Conservation (phyloP, 2,797 vertebrate species). For the Cuculus canorus region DNA sequence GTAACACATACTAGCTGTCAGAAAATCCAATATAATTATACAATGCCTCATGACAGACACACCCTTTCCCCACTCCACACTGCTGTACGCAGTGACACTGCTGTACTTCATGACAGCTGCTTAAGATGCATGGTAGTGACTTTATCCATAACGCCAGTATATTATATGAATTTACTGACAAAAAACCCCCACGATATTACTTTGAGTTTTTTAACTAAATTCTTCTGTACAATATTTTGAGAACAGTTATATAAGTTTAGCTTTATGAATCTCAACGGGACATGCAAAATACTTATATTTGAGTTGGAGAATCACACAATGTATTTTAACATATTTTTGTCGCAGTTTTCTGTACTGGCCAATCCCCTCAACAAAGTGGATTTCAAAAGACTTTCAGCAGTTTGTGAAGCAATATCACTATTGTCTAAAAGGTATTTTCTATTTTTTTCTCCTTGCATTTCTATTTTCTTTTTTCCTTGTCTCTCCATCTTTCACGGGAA, state of each 20-base stretch:
- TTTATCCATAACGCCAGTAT: background rate
- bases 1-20: background rate
- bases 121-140: background rate
- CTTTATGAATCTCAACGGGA: background rate
- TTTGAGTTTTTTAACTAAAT: background rate
- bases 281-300: background rate
- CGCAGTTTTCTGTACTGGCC: background rate
- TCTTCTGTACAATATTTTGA: background rate
- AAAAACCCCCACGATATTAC: background rate
- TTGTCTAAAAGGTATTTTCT: background rate
- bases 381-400: background rate
- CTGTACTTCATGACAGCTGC: background rate
- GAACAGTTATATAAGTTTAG: background rate
- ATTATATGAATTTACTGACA: background rate
- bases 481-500: background rate
- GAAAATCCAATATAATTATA: background rate
- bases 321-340: background rate
- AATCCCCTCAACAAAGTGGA: background rate
- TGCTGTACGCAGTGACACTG: background rate
- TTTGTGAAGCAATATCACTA: background rate
- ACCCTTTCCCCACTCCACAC: background rate
- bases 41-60: background rate
- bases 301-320: background rate
- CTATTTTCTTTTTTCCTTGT: background rate
- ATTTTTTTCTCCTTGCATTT: background rate